These are phyloP conservation scores for Prochilodus magdalenae DNA, from an alignment of 2,113 vertebrate genomes.

Conservation along the genomic window DNA sequence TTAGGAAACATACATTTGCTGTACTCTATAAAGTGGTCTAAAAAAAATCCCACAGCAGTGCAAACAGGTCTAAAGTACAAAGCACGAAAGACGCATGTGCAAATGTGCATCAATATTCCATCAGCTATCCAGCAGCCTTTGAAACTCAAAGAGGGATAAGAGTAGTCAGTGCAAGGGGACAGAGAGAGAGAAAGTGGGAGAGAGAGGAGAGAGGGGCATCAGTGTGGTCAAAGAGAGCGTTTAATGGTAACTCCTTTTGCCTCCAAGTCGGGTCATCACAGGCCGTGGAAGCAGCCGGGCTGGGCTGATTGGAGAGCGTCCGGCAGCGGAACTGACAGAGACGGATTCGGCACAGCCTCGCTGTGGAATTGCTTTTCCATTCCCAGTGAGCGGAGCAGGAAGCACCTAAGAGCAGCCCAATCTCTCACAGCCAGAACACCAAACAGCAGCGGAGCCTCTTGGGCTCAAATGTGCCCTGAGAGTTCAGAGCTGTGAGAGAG, in stretches of 20 bases:
- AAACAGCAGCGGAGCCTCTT: slow-evolving; percentile 13
- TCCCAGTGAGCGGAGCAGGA: slow-evolving; percentile 74
- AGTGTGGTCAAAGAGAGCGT: neutral
- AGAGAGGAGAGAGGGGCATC: neutral
- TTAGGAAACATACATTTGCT: neutral
- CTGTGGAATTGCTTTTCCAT: slow-evolving; percentile 82
- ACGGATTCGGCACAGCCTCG: slow-evolving; percentile 78
- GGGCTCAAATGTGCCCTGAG: slow-evolving; percentile 44
- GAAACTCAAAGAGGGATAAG: neutral
- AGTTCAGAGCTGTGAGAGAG: slow-evolving; percentile 21
- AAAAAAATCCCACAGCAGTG: neutral
- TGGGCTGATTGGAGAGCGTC: slow-evolving; percentile 75
- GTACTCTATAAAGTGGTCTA: neutral
- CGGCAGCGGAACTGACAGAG: slow-evolving; percentile 79
- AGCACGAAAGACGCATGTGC: neutral
- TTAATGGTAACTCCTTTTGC: slow-evolving; percentile 22
- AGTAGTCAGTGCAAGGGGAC: neutral
- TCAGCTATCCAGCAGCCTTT: neutral
- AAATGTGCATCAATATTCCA: slow-evolving; percentile 10
- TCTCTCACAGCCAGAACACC: slow-evolving; percentile 56
- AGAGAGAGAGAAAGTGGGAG: slow-evolving; percentile 1
- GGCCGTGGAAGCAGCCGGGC: slow-evolving; percentile 50
- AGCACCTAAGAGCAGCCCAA: slow-evolving; percentile 72
- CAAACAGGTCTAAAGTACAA: neutral
- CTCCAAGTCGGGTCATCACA: slow-evolving; percentile 30